Evolutionary conservation across 2,888 invertebrate genomes (phyloP), one percentile per base, ranked within the genome.

Genomic region (Cheilosia variabilis): DNA sequence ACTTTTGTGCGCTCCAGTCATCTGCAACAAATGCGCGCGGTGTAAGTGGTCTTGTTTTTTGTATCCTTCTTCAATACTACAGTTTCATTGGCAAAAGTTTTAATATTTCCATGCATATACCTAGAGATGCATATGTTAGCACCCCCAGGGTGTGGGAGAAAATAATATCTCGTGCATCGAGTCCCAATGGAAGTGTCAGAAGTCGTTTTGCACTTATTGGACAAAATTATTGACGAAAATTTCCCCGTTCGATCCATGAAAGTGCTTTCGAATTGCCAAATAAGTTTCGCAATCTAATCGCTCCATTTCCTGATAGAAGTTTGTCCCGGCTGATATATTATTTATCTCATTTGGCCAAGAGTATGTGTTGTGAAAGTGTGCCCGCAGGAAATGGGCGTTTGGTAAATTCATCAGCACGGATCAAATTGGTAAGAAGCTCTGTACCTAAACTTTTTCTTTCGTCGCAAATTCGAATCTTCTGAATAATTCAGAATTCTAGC

Each of bases 271-370:
- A 76, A 76, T 76, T 71, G 53, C 47, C 4, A 71, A 71, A 72
- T 82, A 82, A 72, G 71, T 82, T 82, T 82, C 71, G 65, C 77
- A 77, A 82, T 82, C 77, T 71, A 82, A 72, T 82, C 77, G 53
- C 77, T 27, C 50, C 66, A 71, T 77, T 71, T 77, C 77, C 65
- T 52, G 45, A 58, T 71, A 53, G 37, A 71, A 75, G 55, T 57
- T 68, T 66, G 17, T 47, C n/a, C 37, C 45, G 7, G 15, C 10
- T 37, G 24, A 62, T 63, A 57, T 47, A 45, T 45, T 37, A 37
- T 37, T 37, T 13, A 37, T 37, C 1, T 13, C 37, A 27, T 27
- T 27, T 27, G 7, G 27, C 7, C 27, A 7, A 27, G 27, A 27
- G 27, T 27, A 5, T 34, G 13, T 13, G 37, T 37, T 37, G 4